Evolutionary conservation across 2,888 invertebrate genomes (phyloP).

Genomic region (Zaprionus obscuricornis): DNA sequence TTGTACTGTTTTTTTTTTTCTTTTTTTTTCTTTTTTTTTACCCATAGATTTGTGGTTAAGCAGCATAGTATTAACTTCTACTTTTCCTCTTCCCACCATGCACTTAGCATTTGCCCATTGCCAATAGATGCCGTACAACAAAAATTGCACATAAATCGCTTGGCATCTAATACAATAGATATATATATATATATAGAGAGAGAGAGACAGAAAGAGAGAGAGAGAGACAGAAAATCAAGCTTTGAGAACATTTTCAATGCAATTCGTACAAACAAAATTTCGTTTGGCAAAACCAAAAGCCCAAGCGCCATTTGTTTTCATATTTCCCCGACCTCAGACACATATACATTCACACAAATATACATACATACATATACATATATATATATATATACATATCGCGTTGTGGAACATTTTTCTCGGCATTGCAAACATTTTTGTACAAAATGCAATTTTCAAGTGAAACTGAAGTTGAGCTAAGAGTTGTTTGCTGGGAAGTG

Average conservation of each 20-base stretch:
- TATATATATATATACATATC: neutral
- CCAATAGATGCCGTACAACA: constrained; percentile 12
- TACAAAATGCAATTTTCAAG: constrained; percentile 71
- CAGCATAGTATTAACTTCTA: neutral
- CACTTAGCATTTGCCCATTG: no score
- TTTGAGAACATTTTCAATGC: constrained; percentile 16
- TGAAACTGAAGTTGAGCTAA: constrained; percentile 57
- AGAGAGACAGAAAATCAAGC: no score
- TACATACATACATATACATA: constrained; percentile 4
- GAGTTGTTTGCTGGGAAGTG: constrained; percentile 22
- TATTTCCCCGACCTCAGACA: constrained; percentile 36
- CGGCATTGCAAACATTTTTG: constrained; percentile 57
- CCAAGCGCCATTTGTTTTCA: constrained; percentile 72
- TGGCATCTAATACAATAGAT: constrained; percentile 6
- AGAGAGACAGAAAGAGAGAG: no score
- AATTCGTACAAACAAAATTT: constrained; percentile 34
- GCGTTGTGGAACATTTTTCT: constrained; percentile 40
- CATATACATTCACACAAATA: neutral
- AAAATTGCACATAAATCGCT: constrained; percentile 42
- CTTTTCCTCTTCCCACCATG: neutral
- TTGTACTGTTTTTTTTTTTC: neutral
- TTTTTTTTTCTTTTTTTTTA: no score
- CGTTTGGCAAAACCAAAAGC: constrained; percentile 48
- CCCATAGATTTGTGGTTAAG: constrained; percentile 12
- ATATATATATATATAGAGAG: no score